phyloP scores from a whole-genome alignment of 1,140 invertebrate genomes.

The Brachystomella parvula region DNA sequence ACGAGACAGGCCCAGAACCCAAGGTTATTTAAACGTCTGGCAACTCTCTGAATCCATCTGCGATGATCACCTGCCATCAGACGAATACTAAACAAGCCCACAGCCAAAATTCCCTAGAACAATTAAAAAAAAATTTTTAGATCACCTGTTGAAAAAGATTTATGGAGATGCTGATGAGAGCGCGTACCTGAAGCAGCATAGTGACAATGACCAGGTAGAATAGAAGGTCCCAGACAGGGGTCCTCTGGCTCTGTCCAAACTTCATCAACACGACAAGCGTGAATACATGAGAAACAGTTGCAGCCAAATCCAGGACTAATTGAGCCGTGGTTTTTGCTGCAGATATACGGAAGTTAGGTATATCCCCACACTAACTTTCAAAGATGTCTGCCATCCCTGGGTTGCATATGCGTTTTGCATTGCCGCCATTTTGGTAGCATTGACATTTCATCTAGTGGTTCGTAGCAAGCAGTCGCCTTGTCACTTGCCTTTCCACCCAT shows the following conservation, averaged over 20 bases:
- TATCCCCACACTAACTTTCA: too few relatives aligned
- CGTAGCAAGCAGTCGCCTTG: too few relatives aligned
- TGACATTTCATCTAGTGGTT: too few relatives aligned
- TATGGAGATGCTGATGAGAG: neutral
- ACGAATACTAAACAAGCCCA: slow-evolving; percentile 6
- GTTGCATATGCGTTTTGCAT: too few relatives aligned
- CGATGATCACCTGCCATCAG: neutral
- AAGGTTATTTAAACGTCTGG: slow-evolving; percentile 1
- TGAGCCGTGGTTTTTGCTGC: slow-evolving; percentile 12
- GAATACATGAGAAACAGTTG: slow-evolving; percentile 2
- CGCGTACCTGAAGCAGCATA: slow-evolving; percentile 3
- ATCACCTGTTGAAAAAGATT: neutral
- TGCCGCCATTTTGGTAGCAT: too few relatives aligned
- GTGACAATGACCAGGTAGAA: slow-evolving; percentile 14
- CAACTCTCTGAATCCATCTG: neutral
- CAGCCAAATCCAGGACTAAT: slow-evolving; percentile 8
- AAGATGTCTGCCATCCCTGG: too few relatives aligned
- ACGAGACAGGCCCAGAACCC: slow-evolving; percentile 13
- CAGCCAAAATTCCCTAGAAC: neutral
- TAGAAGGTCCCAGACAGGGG: neutral
- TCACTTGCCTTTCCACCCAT: too few relatives aligned
- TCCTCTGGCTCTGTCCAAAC: neutral
- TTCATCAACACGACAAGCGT: neutral
- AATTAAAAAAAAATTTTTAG: neutral
- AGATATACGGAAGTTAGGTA: too few relatives aligned